A percentile compares a stretch with the other conserved stretches of the same genome.
Conservation (phyloP, 2,888 invertebrate genomes). For the Patella pellucida region DNA sequence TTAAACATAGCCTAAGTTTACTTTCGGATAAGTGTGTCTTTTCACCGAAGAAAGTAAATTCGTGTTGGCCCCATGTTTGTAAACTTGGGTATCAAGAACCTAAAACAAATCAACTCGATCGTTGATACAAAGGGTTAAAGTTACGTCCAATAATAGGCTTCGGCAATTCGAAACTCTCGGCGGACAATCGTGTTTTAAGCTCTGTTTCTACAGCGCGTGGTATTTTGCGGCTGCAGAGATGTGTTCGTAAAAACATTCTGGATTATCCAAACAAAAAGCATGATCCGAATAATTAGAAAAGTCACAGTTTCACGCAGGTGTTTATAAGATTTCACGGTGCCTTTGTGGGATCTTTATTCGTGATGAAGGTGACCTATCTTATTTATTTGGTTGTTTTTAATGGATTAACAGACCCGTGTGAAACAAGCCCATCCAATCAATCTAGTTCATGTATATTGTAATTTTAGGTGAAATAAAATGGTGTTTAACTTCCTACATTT, state of each 20-base stretch:
- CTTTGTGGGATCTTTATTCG: too few relatives aligned
- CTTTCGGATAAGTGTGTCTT: constrained; percentile 7
- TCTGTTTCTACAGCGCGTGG: constrained; percentile 4
- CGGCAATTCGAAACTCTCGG: constrained; percentile 1
- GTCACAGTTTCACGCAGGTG: neutral
- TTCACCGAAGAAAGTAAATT: constrained; percentile 2
- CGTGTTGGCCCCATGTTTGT: neutral
- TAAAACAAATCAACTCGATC: constrained; percentile 4
- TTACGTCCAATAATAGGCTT: constrained; percentile 1
- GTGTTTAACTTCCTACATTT: too few relatives aligned
- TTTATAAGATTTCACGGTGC: neutral
- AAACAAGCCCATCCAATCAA: too few relatives aligned
- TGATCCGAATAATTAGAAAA: neutral
- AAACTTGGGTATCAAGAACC: constrained; percentile 9
- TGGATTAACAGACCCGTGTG: too few relatives aligned
- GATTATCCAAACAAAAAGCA: neutral
- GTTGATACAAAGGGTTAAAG: constrained; percentile 4
- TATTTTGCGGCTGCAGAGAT: neutral
- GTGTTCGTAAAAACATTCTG: neutral
- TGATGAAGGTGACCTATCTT: too few relatives aligned
- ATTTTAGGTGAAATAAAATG: too few relatives aligned
- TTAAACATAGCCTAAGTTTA: neutral
- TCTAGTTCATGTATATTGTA: too few relatives aligned
- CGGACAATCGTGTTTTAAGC: neutral
- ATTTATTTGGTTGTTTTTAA: too few relatives aligned